Base-by-base conservation (phyloP, 2,113 vertebrate genomes). In the Cepphus grylle region DNA sequence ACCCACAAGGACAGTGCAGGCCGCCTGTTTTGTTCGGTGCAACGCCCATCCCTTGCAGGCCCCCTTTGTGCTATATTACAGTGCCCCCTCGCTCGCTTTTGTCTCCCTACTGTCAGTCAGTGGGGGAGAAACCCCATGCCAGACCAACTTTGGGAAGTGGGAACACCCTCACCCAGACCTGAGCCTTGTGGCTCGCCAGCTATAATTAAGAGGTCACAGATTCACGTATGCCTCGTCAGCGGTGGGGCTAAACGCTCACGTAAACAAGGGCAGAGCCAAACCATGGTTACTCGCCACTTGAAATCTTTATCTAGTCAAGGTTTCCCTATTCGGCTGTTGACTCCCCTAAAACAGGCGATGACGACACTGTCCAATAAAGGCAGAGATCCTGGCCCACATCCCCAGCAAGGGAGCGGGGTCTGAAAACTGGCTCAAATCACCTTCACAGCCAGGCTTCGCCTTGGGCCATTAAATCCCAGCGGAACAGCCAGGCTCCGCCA, bases 61-160 rank as follows among this genome's bases (percentile, higher is more conserved):
- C 93, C 93, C 95, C 96, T 97, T 97, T 97, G 94, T 95, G 96
- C 79, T 87, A 53, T 9, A 62, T 82, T 6, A 49, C 66, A 76
- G 88, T 94, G 86, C 81, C 87, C 92, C 56, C 89, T 83, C 91
- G 67, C 89, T 52, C 8, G 91, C 92, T 96, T 97, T 97, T 97
- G 96, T 97, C 89, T 96, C 87, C 3, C 3, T 49, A 2, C 84
- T 55, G 86, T 53, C 91, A 84, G 34, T 29, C 91, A 52, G 55
- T 1, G 26, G 1, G 47, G 1, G 36, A 9, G 4, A 40, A 79
- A 74, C 26, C 86, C 73, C 69, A 12, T 2, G 7, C 53, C 86
- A n/a, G 20, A 2, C 0, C 5, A 97, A 95, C 94, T 94, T 87
- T 27, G 74, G 65, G 50, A 97, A 90, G 86, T 34, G 83, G 73